Percentiles rank a stretch among this genome's conserved stretches.
Evolutionary conservation across 2,797 vertebrate species (phyloP).

Genomic region (Gymnoscopelus braueri): DNA sequence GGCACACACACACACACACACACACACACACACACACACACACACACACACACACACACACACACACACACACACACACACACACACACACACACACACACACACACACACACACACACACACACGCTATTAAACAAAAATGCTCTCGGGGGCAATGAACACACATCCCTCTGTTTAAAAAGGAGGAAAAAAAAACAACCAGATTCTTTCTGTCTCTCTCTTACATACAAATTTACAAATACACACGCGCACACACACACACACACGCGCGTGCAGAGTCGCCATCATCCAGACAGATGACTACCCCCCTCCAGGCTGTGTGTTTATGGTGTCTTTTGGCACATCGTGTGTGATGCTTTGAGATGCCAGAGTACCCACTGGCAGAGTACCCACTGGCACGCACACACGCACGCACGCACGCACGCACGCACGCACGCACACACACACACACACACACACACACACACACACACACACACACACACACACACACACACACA

Average conservation of each 20-base stretch:
- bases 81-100: constrained; percentile 17
- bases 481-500: constrained; percentile 12
- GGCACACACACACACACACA: constrained; percentile 15
- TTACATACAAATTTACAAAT: background rate
- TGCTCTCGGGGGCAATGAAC: background rate
- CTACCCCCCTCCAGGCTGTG: constrained; percentile 31
- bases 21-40: constrained; percentile 2
- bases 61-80: constrained; percentile 27
- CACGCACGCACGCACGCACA: background rate
- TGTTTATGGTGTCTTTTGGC: constrained; percentile 54
- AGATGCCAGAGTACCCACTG: constrained; percentile 37
- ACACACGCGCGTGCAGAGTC: constrained; percentile 19
- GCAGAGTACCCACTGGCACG: background rate
- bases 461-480: background rate
- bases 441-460: background rate
- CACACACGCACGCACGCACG: background rate
- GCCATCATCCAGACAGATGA: background rate
- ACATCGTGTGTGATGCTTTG: constrained; percentile 35
- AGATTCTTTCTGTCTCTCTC: background rate
- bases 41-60: constrained; percentile 3
- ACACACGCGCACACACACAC: constrained; percentile 10
- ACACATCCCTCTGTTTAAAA: background rate
- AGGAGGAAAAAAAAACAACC: too few relatives aligned
- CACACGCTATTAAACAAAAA: background rate
- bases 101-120: too few relatives aligned